A percentile compares a stretch with the other conserved stretches of the same genome.
Evolutionary conservation across 1,140 invertebrate species (phyloP).

Genomic region (Ceratitis capitata): DNA sequence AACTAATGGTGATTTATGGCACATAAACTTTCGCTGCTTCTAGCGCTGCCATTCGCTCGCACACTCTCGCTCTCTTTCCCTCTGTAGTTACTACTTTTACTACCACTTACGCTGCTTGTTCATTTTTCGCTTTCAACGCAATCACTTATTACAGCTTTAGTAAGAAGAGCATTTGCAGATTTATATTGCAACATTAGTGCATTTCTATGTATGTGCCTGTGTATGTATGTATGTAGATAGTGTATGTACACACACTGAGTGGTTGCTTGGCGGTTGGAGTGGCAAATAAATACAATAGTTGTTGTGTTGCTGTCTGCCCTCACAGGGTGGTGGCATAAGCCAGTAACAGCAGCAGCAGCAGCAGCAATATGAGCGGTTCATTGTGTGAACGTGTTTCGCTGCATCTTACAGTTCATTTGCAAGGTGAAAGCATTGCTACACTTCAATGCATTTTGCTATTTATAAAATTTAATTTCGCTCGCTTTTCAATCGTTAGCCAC

Average conservation of each 20-base stretch:
- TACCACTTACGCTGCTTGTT: background rate
- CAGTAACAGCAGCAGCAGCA: too few species aligned
- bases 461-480: conserved; percentile 24
- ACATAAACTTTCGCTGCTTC: conserved; percentile 6
- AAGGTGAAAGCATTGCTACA: conserved; percentile 15
- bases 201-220: too few species aligned
- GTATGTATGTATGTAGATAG: too few species aligned
- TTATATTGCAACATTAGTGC: background rate
- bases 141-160: background rate
- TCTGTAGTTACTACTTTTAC: background rate
- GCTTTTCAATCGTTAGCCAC: background rate
- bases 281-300: too few species aligned
- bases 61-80: too few species aligned
- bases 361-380: too few species aligned
- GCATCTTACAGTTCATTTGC: conserved; percentile 11
- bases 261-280: too few species aligned
- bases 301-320: background rate
- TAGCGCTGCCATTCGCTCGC: too few species aligned
- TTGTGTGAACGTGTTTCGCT: too few species aligned
- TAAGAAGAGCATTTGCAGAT: background rate
- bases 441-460: conserved; percentile 23
- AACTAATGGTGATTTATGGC: conserved; percentile 5
- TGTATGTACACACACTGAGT: too few species aligned
- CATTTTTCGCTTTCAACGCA: background rate
- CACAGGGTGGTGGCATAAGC: background rate